Conservation (phyloP, 2,797 vertebrate species). For the Thaleichthys pacificus region DNA sequence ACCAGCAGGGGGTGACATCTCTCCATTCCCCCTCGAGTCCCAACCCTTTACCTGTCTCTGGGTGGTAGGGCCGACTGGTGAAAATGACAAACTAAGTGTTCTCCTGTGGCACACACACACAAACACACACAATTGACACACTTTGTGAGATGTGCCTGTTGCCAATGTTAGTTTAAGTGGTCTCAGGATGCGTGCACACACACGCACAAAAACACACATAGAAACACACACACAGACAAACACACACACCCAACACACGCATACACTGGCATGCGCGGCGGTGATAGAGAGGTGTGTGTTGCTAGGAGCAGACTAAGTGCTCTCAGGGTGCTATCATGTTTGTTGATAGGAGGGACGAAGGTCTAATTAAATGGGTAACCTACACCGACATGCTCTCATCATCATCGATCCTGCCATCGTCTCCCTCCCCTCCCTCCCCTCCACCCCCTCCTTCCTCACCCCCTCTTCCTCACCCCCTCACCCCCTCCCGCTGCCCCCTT, state of each 20-base stretch:
- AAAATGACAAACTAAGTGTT: too few relatives aligned
- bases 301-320: conserved; percentile 45
- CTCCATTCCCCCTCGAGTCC: conserved; percentile 5
- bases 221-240: too few relatives aligned
- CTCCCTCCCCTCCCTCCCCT: neutral
- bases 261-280: conserved; percentile 15
- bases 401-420: conserved; percentile 57
- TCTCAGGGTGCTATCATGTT: conserved; percentile 70
- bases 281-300: neutral
- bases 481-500: too few relatives aligned
- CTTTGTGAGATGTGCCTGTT: neutral
- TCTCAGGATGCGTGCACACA: too few relatives aligned
- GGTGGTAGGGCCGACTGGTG: neutral
- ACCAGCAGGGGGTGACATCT: conserved; percentile 41
- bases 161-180: too few relatives aligned
- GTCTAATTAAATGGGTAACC: conserved; percentile 74
- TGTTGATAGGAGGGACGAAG: conserved; percentile 68
- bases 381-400: conserved; percentile 64
- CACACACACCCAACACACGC: too few relatives aligned
- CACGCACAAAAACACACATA: too few relatives aligned
- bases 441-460: neutral
- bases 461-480: neutral
- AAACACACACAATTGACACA: conserved; percentile 3
- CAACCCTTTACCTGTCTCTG: conserved; percentile 1
- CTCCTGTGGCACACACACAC: neutral